Conservation (phyloP, 2,113 vertebrate species). For the Equus quagga region DNA sequence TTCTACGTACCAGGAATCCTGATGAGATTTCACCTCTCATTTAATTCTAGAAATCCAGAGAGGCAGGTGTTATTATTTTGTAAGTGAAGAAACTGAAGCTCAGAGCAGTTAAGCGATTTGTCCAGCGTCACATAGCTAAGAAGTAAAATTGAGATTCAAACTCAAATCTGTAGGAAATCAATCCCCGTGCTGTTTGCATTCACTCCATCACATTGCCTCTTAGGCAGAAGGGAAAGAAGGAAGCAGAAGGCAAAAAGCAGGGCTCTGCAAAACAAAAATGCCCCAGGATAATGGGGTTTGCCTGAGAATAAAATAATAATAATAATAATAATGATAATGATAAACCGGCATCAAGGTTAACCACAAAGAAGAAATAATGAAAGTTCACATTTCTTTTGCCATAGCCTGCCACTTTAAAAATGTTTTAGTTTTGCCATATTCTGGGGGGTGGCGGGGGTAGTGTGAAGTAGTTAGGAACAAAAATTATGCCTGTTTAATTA, state of each 20-base stretch:
- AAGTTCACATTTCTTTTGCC: background rate
- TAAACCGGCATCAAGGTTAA: background rate
- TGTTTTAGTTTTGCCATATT: background rate
- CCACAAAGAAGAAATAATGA: background rate
- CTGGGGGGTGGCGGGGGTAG: background rate
- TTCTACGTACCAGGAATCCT: background rate
- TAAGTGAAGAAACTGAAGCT: background rate
- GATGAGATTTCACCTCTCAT: conserved; percentile 6
- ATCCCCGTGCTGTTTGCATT: background rate
- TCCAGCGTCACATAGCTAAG: background rate
- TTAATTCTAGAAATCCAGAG: conserved; percentile 23
- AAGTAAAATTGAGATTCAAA: background rate
- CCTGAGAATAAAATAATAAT: background rate
- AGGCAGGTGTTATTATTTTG: background rate
- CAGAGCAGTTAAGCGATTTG: background rate
- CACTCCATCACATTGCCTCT: background rate
- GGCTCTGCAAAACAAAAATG: background rate
- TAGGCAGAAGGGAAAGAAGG: background rate
- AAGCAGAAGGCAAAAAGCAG: background rate
- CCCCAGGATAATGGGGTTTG: background rate
- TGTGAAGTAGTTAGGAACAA: background rate
- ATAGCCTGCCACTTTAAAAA: background rate
- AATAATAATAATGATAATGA: background rate
- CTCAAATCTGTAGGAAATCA: background rate
- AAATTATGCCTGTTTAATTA: background rate